These are phyloP conservation scores for Archocentrus centrarchus DNA, from an alignment of 2,113 vertebrate genomes.

Conservation along the genomic window DNA sequence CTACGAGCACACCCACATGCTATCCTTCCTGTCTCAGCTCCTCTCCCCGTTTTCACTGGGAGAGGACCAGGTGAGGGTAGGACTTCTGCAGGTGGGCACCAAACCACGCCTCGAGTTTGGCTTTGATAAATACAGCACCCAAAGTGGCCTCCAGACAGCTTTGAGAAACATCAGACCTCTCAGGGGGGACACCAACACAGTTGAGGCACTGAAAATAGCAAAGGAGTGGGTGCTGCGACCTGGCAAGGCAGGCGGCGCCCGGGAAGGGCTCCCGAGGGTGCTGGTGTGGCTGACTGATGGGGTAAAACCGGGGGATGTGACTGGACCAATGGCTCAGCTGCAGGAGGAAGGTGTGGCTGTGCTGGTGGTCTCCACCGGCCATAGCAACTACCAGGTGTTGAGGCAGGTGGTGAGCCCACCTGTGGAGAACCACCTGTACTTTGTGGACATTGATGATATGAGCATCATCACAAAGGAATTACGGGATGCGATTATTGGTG, in stretches of 20 bases:
- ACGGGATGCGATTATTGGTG: constrained; percentile 87
- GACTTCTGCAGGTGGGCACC: constrained; percentile 92
- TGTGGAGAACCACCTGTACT: constrained; percentile 85
- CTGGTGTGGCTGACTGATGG: constrained; percentile 97
- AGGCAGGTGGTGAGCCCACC: constrained; percentile 86
- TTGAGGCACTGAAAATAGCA: constrained; percentile 84
- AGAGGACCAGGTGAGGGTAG: constrained; percentile 85
- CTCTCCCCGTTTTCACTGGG: constrained; percentile 86
- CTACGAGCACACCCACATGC: constrained; percentile 90
- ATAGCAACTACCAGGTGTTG: constrained; percentile 87
- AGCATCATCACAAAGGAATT: constrained; percentile 89
- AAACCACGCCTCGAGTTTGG: constrained; percentile 88
- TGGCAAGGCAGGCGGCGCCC: constrained; percentile 67
- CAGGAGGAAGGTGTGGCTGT: constrained; percentile 87
- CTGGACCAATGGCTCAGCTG: constrained; percentile 85
- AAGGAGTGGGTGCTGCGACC: constrained; percentile 77
- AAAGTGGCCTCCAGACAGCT: constrained; percentile 76
- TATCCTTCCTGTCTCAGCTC: constrained; percentile 90
- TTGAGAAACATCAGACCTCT: constrained; percentile 81
- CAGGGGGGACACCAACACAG: constrained; percentile 94
- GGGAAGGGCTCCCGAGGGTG: constrained; percentile 87
- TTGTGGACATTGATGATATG: constrained; percentile 94
- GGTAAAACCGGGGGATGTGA: constrained; percentile 88
- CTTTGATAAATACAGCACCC: constrained; percentile 76
- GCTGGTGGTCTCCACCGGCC: constrained; percentile 92